Percentiles rank a stretch among this genome's conserved stretches.
Evolutionary conservation across 2,113 vertebrate genomes (phyloP).

Genomic region (Empidonax alnorum): DNA sequence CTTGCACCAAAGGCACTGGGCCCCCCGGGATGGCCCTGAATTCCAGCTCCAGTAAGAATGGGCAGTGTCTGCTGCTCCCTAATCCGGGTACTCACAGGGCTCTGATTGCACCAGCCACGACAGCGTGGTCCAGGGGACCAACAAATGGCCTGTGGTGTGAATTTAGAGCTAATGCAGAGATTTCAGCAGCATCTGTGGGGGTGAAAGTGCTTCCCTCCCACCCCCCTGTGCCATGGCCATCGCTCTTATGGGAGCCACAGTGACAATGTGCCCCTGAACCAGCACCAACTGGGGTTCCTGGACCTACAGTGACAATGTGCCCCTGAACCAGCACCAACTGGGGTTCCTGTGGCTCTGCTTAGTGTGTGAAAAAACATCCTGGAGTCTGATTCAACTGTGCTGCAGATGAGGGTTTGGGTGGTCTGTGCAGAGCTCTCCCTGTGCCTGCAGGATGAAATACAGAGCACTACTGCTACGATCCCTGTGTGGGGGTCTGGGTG

Average conservation of each 20-base stretch:
- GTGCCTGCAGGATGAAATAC: background rate
- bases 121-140: background rate
- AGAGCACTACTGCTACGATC: rapidly evolving
- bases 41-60: background rate
- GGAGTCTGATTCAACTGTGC: background rate
- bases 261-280: background rate
- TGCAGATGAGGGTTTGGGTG: background rate
- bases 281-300: background rate
- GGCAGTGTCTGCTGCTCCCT: background rate
- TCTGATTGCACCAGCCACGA: background rate
- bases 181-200: background rate
- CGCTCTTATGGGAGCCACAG: rapidly evolving
- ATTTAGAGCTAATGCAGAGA: background rate
- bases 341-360: background rate
- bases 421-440: background rate
- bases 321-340: background rate
- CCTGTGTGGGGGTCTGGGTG: background rate
- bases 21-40: rapidly evolving
- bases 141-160: rapidly evolving
- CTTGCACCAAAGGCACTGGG: background rate
- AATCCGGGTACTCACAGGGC: background rate
- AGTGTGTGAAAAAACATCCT: background rate
- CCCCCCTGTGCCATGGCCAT: rapidly evolving
- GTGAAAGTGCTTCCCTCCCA: background rate
- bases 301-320: background rate